Conservation (phyloP, 2,888 invertebrate genomes). For the Sphaeridia pumilis region DNA sequence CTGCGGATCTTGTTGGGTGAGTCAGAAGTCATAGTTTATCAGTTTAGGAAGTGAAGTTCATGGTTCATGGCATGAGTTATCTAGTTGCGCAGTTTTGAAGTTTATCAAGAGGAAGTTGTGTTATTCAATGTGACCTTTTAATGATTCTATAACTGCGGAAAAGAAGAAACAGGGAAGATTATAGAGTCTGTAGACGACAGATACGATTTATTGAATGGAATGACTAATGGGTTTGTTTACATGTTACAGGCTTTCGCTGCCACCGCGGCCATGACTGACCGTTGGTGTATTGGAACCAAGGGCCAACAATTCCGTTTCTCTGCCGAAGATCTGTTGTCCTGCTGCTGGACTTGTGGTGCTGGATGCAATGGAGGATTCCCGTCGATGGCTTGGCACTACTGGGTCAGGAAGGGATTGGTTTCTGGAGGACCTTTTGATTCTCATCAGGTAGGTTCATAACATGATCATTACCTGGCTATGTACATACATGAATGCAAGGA, state of each 20-base stretch:
- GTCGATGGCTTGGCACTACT: constrained; percentile 66
- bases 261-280: constrained; percentile 81
- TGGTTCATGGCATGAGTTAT: too few relatives aligned
- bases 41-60: too few relatives aligned
- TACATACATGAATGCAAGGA: not conserved
- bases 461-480: not conserved
- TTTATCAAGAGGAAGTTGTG: too few relatives aligned
- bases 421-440: constrained; percentile 73
- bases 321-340: constrained; percentile 71
- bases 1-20: constrained; percentile 84
- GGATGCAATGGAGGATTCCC: constrained; percentile 76
- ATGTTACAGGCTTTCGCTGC: constrained; percentile 66
- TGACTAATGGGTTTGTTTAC: constrained; percentile 4
- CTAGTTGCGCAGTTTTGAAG: too few relatives aligned
- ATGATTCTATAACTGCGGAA: too few relatives aligned
- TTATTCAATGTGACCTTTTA: too few relatives aligned
- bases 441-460: constrained; percentile 46
- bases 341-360: constrained; percentile 66
- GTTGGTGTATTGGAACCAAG: constrained; percentile 69
- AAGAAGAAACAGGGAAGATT: too few relatives aligned
- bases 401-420: constrained; percentile 71
- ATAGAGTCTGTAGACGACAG: too few relatives aligned
- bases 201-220: too few relatives aligned
- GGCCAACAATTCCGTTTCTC: constrained; percentile 64
- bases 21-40: too few relatives aligned